These are phyloP conservation scores for Helicolenus hilgendorfi DNA, from an alignment of 2,797 vertebrate species.

Conservation along the genomic window DNA sequence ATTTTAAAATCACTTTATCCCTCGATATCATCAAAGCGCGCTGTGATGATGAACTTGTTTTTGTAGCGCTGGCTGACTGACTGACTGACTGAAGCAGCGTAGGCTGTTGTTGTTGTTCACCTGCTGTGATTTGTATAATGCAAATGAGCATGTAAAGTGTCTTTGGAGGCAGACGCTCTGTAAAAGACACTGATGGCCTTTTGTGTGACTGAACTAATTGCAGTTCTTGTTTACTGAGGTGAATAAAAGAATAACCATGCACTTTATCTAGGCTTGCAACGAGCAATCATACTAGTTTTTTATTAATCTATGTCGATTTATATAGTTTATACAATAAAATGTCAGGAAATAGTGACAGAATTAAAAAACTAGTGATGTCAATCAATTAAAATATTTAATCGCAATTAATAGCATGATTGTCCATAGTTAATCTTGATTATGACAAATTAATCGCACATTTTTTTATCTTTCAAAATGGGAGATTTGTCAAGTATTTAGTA, in stretches of 20 bases:
- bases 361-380: neutral
- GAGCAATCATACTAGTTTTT: neutral
- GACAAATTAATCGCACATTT: too few species aligned
- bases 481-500: too few species aligned
- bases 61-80: neutral
- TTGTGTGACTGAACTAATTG: neutral
- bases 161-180: neutral
- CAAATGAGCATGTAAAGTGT: conserved; percentile 60
- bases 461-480: too few species aligned
- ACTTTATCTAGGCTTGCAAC: neutral
- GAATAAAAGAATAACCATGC: neutral
- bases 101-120: conserved; percentile 11
- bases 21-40: neutral
- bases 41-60: conserved; percentile 26
- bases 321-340: neutral
- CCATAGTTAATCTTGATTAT: too few species aligned
- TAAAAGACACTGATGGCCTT: neutral
- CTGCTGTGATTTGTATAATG: conserved; percentile 50
- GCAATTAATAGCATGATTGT: too few species aligned
- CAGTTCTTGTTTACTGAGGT: neutral
- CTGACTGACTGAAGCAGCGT: neutral
- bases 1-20: conserved; percentile 26
- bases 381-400: neutral
- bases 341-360: neutral
- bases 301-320: neutral